Base-by-base conservation (phyloP, 2,888 invertebrate genomes). In the Ormyrus pomaceus region DNA sequence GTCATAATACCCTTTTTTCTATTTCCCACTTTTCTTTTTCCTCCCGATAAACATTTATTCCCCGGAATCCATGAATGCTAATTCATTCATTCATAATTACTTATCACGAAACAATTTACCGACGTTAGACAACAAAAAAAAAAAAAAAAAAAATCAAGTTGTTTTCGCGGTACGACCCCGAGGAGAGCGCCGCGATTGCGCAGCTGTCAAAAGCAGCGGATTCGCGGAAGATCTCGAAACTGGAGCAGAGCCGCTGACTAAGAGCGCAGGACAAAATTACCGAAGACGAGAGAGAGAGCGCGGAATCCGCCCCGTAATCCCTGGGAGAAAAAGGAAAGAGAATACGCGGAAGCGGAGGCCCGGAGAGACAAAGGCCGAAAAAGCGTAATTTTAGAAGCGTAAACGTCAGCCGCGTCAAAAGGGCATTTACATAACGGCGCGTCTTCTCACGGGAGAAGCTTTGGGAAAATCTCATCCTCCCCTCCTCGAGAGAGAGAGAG, bases 361-460 rank as follows among this genome's bases (percentile, higher is more conserved):
- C 13, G 45, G 45, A 19, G 19, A 65, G 68, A 68, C 68, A 68
- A 68, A 68, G 68, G 50, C 62, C 65, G 51, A 51, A 68, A 66
- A 59, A 48, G 19, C 48, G 61, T 62, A 68, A 72, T 65, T 73
- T 69, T 73, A 71, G 65, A 77, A 71, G 65, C n/a, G 51, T 51
- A 0, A 34, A 46, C 48, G 46, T 11, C 53, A n/a, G 9, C 19
- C 58, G 46, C 56, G 56, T 48, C 6, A 19, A 74, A 66, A 46
- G 73, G 65, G 19, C 65, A 74, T 74, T 74, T 74, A 65, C 56
- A 74, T 65, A 58, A 64, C 45, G 9, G 19, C 19, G 19, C 19
- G 19, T 19, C n/a, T 61, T 72, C 72, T 64, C 72, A 72, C 72
- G 53, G 19, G 53, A 45, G 53, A 45, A 10, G 19, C 19, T 19